phyloP scores from a whole-genome alignment of 2,113 vertebrate species.

The Paramormyrops kingsleyae region DNA sequence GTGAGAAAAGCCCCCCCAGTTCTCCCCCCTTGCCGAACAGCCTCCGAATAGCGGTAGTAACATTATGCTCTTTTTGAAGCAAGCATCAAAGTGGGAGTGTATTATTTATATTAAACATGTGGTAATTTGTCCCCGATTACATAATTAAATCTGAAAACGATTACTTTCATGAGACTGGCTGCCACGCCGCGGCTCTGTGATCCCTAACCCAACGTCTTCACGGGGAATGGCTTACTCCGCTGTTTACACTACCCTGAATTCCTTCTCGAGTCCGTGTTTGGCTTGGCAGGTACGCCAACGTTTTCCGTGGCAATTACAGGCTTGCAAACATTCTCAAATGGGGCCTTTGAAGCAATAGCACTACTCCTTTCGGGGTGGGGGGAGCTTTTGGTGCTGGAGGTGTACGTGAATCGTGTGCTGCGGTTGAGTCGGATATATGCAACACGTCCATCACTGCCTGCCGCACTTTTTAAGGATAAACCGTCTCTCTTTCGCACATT shows the following conservation, averaged over 20 bases:
- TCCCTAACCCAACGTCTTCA: conserved; percentile 35
- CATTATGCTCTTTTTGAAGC: conserved; percentile 21
- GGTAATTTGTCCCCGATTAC: conserved; percentile 38
- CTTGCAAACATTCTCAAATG: conserved; percentile 62
- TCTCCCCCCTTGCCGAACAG: neutral
- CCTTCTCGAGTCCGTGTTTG: conserved; percentile 59
- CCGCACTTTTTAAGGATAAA: conserved; percentile 38
- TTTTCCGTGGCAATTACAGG: conserved; percentile 63
- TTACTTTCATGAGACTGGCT: conserved; percentile 39
- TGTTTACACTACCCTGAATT: conserved; percentile 68
- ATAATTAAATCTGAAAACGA: conserved; percentile 36
- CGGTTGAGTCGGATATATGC: conserved; percentile 35
- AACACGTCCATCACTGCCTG: conserved; percentile 34
- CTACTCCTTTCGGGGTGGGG: conserved; percentile 50
- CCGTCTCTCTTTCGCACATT: conserved; percentile 10
- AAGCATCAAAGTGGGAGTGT: conserved; percentile 34
- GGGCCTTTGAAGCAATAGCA: conserved; percentile 66
- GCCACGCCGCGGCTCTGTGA: conserved; percentile 32
- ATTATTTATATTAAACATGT: conserved; percentile 24
- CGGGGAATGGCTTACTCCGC: conserved; percentile 57
- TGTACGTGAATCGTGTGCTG: conserved; percentile 51
- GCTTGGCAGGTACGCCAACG: conserved; percentile 55
- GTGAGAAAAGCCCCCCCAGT: neutral
- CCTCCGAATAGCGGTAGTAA: neutral
- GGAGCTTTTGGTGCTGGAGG: conserved; percentile 43